phyloP scores from a whole-genome alignment of 2,888 invertebrate species.

The Lycia hirtaria region DNA sequence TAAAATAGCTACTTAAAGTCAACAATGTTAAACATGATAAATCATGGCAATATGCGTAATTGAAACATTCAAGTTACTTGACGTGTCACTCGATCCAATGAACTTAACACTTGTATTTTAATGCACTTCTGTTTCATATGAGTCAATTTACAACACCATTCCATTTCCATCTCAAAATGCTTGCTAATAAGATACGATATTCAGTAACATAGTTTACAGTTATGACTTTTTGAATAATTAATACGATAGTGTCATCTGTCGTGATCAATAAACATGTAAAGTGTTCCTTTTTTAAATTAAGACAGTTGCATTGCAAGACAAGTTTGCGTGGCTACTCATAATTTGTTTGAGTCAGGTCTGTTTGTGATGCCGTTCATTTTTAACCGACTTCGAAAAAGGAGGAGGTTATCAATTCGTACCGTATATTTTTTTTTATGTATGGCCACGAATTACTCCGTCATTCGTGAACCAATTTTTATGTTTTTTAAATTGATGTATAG shows the following conservation, averaged over 20 bases:
- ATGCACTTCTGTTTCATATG: conserved; percentile 1
- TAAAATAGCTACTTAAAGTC: not conserved
- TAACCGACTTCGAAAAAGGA: not conserved
- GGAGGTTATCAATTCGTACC: too few species aligned
- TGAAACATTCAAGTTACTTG: not conserved
- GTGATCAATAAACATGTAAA: conserved; percentile 57
- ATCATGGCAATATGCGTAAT: conserved; percentile 4
- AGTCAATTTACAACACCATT: not conserved
- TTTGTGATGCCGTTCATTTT: not conserved
- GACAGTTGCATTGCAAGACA: not conserved
- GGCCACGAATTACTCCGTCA: too few species aligned
- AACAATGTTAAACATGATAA: conserved; percentile 1
- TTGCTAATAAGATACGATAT: not conserved
- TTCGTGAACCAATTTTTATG: too few species aligned
- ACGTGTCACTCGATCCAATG: conserved; percentile 5
- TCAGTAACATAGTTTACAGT: not conserved
- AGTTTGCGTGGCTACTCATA: not conserved
- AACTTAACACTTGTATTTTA: conserved; percentile 13
- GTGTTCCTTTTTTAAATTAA: conserved; percentile 44
- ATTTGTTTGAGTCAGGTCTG: conserved; percentile 6
- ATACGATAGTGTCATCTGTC: conserved; percentile 59
- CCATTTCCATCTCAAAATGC: not conserved
- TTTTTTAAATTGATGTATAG: too few species aligned
- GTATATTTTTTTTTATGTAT: too few species aligned
- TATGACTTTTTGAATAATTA: conserved; percentile 14